A percentile compares a stretch with the other conserved stretches of the same genome.
Evolutionary conservation across 2,888 invertebrate species (phyloP).

Genomic region (Cosmia pyralina): DNA sequence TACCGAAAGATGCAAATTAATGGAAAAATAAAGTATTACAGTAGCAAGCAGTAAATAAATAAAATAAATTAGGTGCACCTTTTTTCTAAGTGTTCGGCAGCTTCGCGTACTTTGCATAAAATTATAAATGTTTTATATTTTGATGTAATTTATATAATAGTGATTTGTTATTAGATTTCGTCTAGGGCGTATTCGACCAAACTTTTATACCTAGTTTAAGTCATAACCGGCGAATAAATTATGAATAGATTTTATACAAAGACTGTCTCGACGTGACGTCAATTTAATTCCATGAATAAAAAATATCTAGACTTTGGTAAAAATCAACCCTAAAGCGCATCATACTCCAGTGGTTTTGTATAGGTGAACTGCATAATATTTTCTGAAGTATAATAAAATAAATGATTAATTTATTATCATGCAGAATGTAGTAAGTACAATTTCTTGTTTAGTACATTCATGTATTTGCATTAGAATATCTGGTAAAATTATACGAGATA

Average conservation of each 20-base stretch:
- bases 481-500: slow-evolving; percentile 9
- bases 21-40: neutral
- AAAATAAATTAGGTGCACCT: neutral
- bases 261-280: neutral
- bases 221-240: no score
- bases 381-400: slow-evolving; percentile 9
- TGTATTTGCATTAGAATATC: neutral
- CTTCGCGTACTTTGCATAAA: neutral
- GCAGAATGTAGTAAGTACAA: neutral
- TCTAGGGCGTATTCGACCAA: neutral
- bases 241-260: neutral
- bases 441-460: slow-evolving; percentile 26
- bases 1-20: neutral
- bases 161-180: neutral
- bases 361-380: slow-evolving; percentile 2
- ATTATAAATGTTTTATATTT: neutral
- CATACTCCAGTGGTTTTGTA: neutral
- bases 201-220: neutral
- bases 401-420: slow-evolving; percentile 12
- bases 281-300: neutral
- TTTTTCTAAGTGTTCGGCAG: neutral
- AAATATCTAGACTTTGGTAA: neutral
- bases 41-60: no score
- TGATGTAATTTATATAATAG: neutral
- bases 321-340: neutral